phyloP scores from a whole-genome alignment of 1,140 invertebrate species.

The Drosophila miranda region DNA sequence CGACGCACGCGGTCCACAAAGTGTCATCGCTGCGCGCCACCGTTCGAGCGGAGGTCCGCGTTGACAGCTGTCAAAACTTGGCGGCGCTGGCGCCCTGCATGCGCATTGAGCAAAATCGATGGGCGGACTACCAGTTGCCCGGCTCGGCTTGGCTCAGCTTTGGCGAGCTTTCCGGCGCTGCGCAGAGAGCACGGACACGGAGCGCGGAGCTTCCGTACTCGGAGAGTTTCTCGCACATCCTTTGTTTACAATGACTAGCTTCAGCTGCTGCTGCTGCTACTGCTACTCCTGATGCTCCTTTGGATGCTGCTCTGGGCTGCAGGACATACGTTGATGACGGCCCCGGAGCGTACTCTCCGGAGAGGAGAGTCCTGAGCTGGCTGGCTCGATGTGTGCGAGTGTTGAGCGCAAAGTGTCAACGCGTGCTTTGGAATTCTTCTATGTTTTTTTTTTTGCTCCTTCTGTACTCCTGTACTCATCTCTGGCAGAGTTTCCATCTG shows the following conservation, averaged over 20 bases:
- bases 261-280: constrained; percentile 40
- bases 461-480: constrained; percentile 15
- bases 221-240: constrained; percentile 55
- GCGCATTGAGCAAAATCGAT: constrained; percentile 65
- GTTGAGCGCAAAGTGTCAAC: constrained; percentile 79
- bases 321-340: constrained; percentile 63
- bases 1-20: constrained; percentile 43
- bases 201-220: constrained; percentile 36
- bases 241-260: constrained; percentile 73
- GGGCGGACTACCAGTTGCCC: constrained; percentile 55
- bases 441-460: constrained; percentile 31
- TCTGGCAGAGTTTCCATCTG: constrained; percentile 14
- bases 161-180: constrained; percentile 39
- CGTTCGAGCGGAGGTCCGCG: constrained; percentile 19
- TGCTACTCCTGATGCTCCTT: constrained; percentile 24
- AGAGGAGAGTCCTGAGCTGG: constrained; percentile 51
- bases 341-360: constrained; percentile 67
- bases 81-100: constrained; percentile 58
- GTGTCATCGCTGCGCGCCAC: constrained; percentile 53
- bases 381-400: constrained; percentile 48
- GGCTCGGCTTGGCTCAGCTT: constrained; percentile 14
- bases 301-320: constrained; percentile 49
- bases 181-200: constrained; percentile 43
- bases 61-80: constrained; percentile 75
- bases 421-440: constrained; percentile 74